Evolutionary conservation across 37 sponge, comb jelly and placozoan genomes (phyloP).

Genomic region (Bolinopsis microptera): DNA sequence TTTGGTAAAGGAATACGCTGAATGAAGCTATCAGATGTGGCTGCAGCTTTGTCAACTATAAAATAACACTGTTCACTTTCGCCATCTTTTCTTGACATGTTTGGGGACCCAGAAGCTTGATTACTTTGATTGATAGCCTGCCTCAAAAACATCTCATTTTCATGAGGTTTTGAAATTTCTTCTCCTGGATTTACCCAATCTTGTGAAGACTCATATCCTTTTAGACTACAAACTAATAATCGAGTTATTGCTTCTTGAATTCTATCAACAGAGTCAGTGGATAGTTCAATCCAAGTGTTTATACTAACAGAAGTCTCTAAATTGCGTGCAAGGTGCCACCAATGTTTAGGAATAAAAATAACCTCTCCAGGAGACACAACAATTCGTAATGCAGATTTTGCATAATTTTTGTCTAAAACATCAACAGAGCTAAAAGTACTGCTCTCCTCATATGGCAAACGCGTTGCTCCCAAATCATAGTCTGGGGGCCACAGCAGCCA

Average conservation of each 20-base stretch:
- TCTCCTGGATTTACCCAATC: conserved; percentile 7
- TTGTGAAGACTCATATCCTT: neutral
- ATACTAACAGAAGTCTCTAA: conserved; percentile 82
- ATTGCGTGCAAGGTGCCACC: conserved; percentile 95
- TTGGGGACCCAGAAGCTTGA: neutral
- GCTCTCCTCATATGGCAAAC: conserved; percentile 94
- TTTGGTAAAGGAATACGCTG: neutral
- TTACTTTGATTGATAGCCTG: neutral
- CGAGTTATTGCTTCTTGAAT: neutral
- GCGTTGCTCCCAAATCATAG: conserved; percentile 79
- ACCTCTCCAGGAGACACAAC: conserved; percentile 82
- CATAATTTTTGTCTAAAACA: neutral
- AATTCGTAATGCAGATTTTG: neutral
- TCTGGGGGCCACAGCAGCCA: conserved; percentile 83
- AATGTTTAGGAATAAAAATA: conserved; percentile 87
- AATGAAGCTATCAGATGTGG: neutral
- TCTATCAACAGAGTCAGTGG: conserved; percentile 25
- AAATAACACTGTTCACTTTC: neutral
- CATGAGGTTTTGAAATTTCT: neutral
- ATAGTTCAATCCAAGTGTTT: conserved; percentile 91
- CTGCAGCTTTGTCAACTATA: neutral
- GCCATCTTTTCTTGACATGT: neutral
- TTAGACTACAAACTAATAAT: neutral
- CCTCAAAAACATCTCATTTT: neutral
- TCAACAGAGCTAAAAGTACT: conserved; percentile 89